Evolutionary conservation across 2,797 vertebrate genomes (phyloP).

Genomic region (Darevskia nairensis): DNA sequence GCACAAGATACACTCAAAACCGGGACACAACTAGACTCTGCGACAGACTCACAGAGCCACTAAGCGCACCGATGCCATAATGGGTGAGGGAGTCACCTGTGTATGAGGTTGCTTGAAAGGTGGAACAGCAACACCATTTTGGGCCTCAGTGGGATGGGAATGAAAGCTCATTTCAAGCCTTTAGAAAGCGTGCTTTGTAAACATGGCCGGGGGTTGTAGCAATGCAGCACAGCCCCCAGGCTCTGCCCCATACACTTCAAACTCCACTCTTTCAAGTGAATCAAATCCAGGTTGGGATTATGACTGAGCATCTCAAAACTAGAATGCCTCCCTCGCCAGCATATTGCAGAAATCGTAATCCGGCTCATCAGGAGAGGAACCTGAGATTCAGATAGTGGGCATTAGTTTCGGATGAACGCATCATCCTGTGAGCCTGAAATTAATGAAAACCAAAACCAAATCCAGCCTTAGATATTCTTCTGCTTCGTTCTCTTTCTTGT

Average conservation of each 20-base stretch:
- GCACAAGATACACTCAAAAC: not conserved
- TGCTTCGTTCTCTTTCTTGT: conserved; percentile 15
- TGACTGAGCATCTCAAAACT: not conserved
- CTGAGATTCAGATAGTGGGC: not conserved
- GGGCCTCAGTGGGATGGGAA: not conserved
- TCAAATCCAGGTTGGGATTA: not conserved
- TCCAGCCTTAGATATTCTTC: not conserved
- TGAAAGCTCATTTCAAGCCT: not conserved
- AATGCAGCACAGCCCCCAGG: not conserved
- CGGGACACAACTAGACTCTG: not conserved
- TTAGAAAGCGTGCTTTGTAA: not conserved
- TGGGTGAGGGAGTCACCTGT: not conserved
- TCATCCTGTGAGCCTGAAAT: not conserved
- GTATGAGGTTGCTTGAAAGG: not conserved
- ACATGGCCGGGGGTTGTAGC: no score
- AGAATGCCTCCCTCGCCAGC: not conserved
- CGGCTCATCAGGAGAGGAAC: not conserved
- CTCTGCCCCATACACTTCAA: no score
- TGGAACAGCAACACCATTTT: not conserved
- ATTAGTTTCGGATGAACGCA: not conserved
- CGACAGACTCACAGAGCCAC: no score
- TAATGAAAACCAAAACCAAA: not conserved
- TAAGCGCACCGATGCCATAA: not conserved
- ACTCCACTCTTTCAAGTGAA: not conserved
- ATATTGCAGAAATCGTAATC: not conserved